Evolutionary conservation across 2,888 invertebrate species (phyloP).

Genomic region (Caenorhabditis angaria): DNA sequence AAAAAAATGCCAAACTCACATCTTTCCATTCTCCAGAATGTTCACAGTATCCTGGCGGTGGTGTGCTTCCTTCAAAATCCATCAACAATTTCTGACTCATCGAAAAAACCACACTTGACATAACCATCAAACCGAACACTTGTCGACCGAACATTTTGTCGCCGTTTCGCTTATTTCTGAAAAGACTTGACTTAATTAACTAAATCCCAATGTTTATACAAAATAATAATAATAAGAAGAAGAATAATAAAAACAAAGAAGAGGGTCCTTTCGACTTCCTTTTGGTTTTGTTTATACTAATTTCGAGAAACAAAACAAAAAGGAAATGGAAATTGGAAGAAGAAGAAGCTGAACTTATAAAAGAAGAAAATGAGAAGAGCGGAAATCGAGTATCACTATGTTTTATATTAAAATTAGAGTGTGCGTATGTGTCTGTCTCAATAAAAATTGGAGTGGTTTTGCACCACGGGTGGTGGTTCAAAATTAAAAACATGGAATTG

Average conservation of each 20-base stretch:
- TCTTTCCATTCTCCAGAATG: not conserved
- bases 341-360: too few relatives aligned
- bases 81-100: not conserved
- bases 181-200: not conserved
- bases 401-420: not conserved
- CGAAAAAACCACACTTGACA: not conserved
- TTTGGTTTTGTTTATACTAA: not conserved
- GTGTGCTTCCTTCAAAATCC: not conserved
- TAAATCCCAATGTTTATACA: not conserved
- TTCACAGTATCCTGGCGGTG: not conserved
- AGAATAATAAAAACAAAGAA: not conserved
- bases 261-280: not conserved
- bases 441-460: not conserved
- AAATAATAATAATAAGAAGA: not conserved
- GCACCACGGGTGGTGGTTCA: not conserved
- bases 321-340: not conserved
- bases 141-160: not conserved
- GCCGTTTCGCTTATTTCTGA: not conserved
- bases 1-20: not conserved
- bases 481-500: conserved; percentile 1
- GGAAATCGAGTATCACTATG: too few relatives aligned
- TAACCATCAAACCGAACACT: not conserved
- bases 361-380: not conserved
- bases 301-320: not conserved
- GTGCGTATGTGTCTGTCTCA: not conserved